phyloP scores from a whole-genome alignment of 2,797 vertebrate species.

The Propithecus deckenii region DNA sequence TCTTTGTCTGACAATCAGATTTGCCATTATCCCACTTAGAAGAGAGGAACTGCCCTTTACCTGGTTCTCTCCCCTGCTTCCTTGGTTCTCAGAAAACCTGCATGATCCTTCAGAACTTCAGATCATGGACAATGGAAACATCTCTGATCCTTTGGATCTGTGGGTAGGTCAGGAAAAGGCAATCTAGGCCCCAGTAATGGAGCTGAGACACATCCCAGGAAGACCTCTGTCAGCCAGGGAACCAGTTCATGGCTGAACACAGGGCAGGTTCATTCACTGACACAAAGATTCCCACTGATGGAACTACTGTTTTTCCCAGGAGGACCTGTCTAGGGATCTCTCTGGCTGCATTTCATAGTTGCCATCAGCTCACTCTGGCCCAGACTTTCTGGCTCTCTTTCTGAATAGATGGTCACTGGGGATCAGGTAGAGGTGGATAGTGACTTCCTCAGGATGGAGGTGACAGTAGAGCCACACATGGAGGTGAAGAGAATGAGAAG shows the following conservation, averaged over 20 bases:
- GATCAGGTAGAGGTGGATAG: slow-evolving; percentile 30
- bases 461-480: neutral
- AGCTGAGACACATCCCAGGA: neutral
- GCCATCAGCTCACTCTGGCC: neutral
- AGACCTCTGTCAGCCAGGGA: neutral
- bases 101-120: neutral
- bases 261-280: neutral
- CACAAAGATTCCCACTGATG: neutral
- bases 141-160: neutral
- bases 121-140: neutral
- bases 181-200: neutral
- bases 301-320: neutral
- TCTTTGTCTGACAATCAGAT: neutral
- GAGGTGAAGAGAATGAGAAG: neutral
- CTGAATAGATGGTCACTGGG: neutral
- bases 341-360: neutral
- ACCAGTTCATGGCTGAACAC: neutral
- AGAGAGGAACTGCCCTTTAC: neutral
- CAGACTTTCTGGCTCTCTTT: neutral
- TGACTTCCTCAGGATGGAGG: neutral
- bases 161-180: neutral
- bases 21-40: too few relatives aligned
- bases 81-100: neutral
- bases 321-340: neutral
- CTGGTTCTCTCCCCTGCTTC: neutral